Conservation (phyloP, 1,140 invertebrate genomes). For the Heliconius congener region DNA sequence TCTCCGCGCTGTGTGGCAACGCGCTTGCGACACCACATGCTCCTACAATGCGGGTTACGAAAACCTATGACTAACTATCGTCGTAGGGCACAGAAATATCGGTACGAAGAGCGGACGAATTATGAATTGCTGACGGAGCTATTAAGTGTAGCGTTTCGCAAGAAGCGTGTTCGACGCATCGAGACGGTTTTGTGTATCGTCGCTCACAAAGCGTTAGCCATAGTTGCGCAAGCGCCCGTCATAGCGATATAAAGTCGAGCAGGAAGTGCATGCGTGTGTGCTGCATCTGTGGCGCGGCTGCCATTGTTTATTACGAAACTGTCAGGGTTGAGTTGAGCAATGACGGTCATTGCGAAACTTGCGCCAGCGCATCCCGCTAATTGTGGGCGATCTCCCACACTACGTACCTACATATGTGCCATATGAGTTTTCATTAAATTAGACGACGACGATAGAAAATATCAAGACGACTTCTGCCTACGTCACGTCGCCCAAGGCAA, state of each 20-base stretch:
- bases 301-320: constrained; percentile 79
- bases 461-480: background rate
- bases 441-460: background rate
- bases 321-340: constrained; percentile 80
- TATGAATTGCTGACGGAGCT: constrained; percentile 53
- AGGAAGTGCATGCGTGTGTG: constrained; percentile 79
- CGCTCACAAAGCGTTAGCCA: constrained; percentile 55
- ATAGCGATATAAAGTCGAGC: constrained; percentile 72
- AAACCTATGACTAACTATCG: constrained; percentile 71
- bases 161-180: constrained; percentile 52
- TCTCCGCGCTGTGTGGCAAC: constrained; percentile 67
- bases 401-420: constrained; percentile 1
- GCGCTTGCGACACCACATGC: constrained; percentile 73
- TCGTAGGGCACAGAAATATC: constrained; percentile 52
- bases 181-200: constrained; percentile 59
- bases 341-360: constrained; percentile 65
- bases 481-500: constrained; percentile 26
- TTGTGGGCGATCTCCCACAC: constrained; percentile 70
- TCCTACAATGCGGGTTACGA: constrained; percentile 77
- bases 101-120: constrained; percentile 44
- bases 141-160: constrained; percentile 60
- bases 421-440: background rate
- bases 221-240: constrained; percentile 71
- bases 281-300: constrained; percentile 72
- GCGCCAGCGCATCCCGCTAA: constrained; percentile 70